phyloP scores from a whole-genome alignment of 2,888 invertebrate genomes.

The Oegoconia quadripuncta region DNA sequence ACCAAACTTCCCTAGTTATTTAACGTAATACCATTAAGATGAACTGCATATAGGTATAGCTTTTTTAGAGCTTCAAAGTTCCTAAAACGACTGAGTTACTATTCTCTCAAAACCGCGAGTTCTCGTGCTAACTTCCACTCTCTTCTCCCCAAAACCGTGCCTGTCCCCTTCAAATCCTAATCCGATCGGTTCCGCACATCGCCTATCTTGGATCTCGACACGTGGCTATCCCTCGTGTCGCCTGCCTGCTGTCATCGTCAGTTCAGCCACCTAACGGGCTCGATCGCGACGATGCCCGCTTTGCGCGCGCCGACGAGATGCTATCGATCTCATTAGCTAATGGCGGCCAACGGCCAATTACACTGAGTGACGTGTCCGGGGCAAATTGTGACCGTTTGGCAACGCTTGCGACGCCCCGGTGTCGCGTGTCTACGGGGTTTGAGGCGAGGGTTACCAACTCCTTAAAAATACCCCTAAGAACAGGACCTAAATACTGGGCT shows the following conservation, averaged over 20 bases:
- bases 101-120: too few relatives aligned
- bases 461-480: too few relatives aligned
- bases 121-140: too few relatives aligned
- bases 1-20: too few relatives aligned
- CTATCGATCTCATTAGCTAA: slow-evolving; percentile 60
- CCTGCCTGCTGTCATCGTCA: slow-evolving; percentile 40
- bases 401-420: slow-evolving; percentile 24
- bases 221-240: slow-evolving; percentile 25
- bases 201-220: slow-evolving; percentile 10
- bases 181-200: slow-evolving; percentile 11
- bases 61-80: too few relatives aligned
- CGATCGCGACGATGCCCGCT: slow-evolving; percentile 41
- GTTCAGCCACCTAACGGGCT: slow-evolving; percentile 48
- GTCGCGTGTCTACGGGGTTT: too few relatives aligned
- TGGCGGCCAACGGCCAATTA: slow-evolving; percentile 63
- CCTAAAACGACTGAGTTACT: too few relatives aligned
- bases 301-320: slow-evolving; percentile 53
- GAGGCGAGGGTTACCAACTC: too few relatives aligned
- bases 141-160: too few relatives aligned
- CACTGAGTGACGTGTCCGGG: slow-evolving; percentile 72
- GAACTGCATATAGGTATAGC: too few relatives aligned
- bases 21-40: too few relatives aligned
- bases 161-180: slow-evolving; percentile 1
- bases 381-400: slow-evolving; percentile 46
- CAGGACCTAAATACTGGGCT: too few relatives aligned